These are phyloP conservation scores for Nemoura dubitans DNA, from an alignment of 2,888 invertebrate genomes.

Conservation along the genomic window DNA sequence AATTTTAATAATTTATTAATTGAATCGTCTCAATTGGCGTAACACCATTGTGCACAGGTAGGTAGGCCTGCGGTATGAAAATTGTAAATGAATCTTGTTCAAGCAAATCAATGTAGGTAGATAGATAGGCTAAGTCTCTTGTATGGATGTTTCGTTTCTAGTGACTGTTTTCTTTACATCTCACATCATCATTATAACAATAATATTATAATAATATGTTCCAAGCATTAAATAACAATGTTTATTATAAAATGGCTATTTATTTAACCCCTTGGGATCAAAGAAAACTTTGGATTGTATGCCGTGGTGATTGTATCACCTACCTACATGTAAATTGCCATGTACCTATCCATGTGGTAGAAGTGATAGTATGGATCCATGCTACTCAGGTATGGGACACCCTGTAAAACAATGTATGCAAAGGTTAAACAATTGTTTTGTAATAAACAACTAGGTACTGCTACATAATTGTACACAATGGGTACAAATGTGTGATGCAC, in stretches of 20 bases:
- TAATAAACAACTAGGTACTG: too few species aligned
- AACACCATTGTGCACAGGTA: slow-evolving; percentile 12
- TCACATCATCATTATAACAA: slow-evolving; percentile 7
- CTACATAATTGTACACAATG: too few species aligned
- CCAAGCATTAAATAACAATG: slow-evolving; percentile 12
- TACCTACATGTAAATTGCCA: too few species aligned
- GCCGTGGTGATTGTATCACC: too few species aligned
- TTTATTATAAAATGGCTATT: background rate
- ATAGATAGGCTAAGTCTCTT: background rate
- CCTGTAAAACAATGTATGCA: too few species aligned
- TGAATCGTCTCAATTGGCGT: background rate
- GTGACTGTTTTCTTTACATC: background rate
- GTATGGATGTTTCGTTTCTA: slow-evolving; percentile 4
- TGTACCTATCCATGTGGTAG: too few species aligned
- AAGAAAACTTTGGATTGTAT: too few species aligned
- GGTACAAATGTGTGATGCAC: too few species aligned
- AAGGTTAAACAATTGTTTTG: too few species aligned
- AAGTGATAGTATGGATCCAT: too few species aligned
- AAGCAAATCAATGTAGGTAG: background rate
- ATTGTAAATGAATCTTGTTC: slow-evolving; percentile 7
- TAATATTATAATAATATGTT: slow-evolving; percentile 12
- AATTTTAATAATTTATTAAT: background rate
- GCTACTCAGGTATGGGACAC: too few species aligned
- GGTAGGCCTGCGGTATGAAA: background rate
- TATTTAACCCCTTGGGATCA: background rate